Evolutionary conservation across 2,888 invertebrate genomes (phyloP).

Genomic region (Chydorus sphaericus): DNA sequence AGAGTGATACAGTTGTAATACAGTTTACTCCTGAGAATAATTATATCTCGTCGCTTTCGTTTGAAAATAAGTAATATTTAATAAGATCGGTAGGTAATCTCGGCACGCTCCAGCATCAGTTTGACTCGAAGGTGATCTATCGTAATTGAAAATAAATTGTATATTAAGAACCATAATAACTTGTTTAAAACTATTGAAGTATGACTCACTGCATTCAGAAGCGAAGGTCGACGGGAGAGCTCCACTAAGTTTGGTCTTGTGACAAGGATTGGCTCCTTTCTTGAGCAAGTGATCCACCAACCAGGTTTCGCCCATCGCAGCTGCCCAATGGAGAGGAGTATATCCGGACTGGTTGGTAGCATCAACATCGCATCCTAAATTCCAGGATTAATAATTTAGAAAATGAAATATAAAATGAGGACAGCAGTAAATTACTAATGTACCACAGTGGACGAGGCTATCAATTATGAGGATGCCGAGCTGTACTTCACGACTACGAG

Average conservation of each 20-base stretch:
- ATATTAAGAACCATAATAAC: background rate
- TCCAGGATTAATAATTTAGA: too few species aligned
- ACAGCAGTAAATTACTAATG: background rate
- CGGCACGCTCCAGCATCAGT: background rate
- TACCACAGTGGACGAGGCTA: background rate
- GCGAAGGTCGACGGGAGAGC: background rate
- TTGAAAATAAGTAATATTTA: background rate
- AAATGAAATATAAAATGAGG: background rate
- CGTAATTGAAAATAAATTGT: background rate
- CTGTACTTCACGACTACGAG: background rate
- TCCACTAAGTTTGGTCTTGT: background rate
- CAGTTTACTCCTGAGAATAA: too few species aligned
- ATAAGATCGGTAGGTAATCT: background rate
- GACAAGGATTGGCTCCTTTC: background rate
- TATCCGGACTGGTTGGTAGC: background rate
- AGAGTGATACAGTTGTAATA: conserved; percentile 3
- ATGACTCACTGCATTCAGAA: background rate
- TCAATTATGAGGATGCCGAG: background rate
- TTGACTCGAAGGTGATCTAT: background rate
- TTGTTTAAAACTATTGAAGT: background rate
- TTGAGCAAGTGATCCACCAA: background rate
- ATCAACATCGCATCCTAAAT: background rate
- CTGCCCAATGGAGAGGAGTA: background rate
- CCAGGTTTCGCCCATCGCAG: background rate
- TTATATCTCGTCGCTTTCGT: too few species aligned